Conservation (phyloP, 2,888 invertebrate species). For the Xiphydria camelus region DNA sequence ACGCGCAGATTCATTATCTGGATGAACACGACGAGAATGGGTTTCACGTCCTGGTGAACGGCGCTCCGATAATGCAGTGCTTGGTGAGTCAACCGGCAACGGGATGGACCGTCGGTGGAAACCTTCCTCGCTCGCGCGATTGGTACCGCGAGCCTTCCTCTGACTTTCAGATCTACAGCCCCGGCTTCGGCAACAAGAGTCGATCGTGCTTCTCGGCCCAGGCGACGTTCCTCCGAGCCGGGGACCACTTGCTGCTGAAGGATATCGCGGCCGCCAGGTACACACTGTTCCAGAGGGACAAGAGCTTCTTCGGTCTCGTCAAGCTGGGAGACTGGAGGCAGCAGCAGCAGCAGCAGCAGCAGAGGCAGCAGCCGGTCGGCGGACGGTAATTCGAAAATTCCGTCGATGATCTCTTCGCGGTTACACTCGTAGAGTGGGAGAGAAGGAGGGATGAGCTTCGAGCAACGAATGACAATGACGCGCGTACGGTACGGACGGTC, state of each 20-base stretch:
- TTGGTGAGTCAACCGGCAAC: conserved; percentile 53
- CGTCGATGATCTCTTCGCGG: no score
- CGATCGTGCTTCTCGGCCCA: conserved; percentile 50
- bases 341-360: conserved; percentile 24
- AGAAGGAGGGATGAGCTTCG: not conserved
- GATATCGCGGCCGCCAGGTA: conserved; percentile 72
- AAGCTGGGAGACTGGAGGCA: conserved; percentile 66
- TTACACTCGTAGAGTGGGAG: no score
- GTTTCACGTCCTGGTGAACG: conserved; percentile 69
- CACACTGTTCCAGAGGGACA: conserved; percentile 73
- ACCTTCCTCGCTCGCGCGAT: no score
- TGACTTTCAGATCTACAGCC: conserved; percentile 45
- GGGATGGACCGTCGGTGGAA: no score
- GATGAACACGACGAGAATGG: conserved; percentile 78
- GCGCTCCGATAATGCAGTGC: conserved; percentile 72
- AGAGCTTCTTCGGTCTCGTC: conserved; percentile 82
- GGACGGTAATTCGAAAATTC: no score
- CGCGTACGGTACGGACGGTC: not conserved
- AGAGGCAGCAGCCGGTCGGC: no score
- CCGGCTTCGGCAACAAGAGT: conserved; percentile 43
- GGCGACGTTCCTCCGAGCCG: conserved; percentile 43
- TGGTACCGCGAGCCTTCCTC: no score
- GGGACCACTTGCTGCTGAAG: conserved; percentile 70
- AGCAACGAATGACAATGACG: not conserved
- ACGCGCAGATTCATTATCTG: conserved; percentile 81